Percentiles rank a stretch among this genome's conserved stretches.
phyloP scores from a whole-genome alignment of 2,797 vertebrate genomes.

The Petrocephalus sullivani region DNA sequence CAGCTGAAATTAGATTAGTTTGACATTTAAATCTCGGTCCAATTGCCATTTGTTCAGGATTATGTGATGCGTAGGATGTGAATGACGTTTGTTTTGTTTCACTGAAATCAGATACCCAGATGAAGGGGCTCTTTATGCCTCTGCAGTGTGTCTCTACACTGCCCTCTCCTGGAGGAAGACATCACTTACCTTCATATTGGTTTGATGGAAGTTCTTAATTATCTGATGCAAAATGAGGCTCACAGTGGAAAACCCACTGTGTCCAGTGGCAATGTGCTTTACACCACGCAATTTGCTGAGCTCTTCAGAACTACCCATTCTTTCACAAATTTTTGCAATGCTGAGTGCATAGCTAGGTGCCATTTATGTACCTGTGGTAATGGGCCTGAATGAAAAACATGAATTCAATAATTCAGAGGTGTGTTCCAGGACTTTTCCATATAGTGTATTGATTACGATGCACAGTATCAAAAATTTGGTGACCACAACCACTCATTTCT shows the following conservation, averaged over 20 bases:
- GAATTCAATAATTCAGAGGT: too few species aligned
- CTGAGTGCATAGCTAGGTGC: too few species aligned
- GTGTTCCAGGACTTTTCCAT: too few species aligned
- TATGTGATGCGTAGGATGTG: neutral
- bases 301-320: too few species aligned
- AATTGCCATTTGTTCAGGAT: neutral
- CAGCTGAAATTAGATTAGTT: neutral
- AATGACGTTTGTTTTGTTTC: neutral
- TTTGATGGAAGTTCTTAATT: neutral
- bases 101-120: neutral
- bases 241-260: neutral
- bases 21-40: neutral
- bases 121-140: neutral
- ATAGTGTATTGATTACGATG: too few species aligned
- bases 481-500: too few species aligned
- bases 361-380: too few species aligned
- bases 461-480: too few species aligned
- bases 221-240: neutral
- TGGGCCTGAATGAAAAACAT: too few species aligned
- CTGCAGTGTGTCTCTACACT: neutral
- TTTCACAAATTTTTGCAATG: too few species aligned
- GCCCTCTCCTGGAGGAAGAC: neutral
- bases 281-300: too few species aligned
- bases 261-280: too few species aligned
- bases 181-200: neutral